These are phyloP conservation scores for Tortricodes alternella DNA, from an alignment of 2,888 invertebrate genomes.

Conservation along the genomic window DNA sequence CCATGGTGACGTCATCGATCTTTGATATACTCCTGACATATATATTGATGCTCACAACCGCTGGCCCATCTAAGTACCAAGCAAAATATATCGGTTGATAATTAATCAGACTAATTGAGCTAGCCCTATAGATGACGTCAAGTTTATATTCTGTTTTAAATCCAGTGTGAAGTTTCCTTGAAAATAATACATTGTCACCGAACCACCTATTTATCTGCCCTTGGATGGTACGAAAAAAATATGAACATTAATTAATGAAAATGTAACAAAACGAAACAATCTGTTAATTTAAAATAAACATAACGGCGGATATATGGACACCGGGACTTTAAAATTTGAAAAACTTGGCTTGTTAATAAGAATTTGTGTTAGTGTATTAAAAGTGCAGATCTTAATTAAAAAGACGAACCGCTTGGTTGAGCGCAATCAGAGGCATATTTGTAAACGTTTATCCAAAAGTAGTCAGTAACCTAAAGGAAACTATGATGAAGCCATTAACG, in stretches of 20 bases:
- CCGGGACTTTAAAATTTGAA: conserved; percentile 46
- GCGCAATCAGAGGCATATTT: too few relatives aligned
- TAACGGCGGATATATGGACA: conserved; percentile 42
- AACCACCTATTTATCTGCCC: conserved; percentile 61
- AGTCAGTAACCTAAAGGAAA: too few relatives aligned
- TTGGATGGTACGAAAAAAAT: neutral
- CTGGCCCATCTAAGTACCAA: conserved; percentile 92
- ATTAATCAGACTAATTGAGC: conserved; percentile 52
- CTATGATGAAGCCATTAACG: too few relatives aligned
- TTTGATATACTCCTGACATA: conserved; percentile 99
- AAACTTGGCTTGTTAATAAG: conserved; percentile 68
- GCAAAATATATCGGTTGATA: conserved; percentile 73
- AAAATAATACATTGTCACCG: conserved; percentile 37
- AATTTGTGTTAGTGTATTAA: conserved; percentile 78
- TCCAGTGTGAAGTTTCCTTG: conserved; percentile 24
- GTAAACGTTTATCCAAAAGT: too few relatives aligned
- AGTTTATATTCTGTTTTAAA: conserved; percentile 28
- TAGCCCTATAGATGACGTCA: conserved; percentile 54
- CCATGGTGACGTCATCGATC: conserved; percentile 99
- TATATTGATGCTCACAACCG: conserved; percentile 98
- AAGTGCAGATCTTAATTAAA: conserved; percentile 46
- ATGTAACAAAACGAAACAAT: conserved; percentile 35
- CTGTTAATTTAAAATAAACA: conserved; percentile 41
- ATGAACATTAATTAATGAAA: neutral
- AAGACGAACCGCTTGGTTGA: too few relatives aligned